phyloP scores from a whole-genome alignment of 2,888 invertebrate genomes.

The Yponomeuta malinellus region DNA sequence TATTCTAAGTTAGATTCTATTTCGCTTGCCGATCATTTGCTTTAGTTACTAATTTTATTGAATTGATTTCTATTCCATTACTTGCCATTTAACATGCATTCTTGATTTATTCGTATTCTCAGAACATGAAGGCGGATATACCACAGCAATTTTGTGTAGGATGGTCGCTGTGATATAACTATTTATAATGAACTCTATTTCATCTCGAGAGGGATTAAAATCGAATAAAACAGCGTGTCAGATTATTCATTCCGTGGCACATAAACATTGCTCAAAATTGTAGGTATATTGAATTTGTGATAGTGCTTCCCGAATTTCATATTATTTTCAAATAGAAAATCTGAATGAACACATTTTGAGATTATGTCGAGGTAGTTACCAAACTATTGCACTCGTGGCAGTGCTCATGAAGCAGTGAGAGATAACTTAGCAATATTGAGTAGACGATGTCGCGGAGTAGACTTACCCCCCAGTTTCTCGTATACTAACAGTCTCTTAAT shows the following conservation, averaged over 20 bases:
- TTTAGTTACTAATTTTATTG: slow-evolving; percentile 25
- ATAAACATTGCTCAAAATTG: slow-evolving; percentile 11
- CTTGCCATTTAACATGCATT: slow-evolving; percentile 58
- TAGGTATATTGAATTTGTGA: neutral
- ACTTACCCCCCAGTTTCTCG: too few relatives aligned
- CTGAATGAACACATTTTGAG: neutral
- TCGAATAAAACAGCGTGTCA: neutral
- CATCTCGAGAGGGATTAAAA: neutral
- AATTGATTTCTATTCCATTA: slow-evolving; percentile 25
- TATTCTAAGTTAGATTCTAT: slow-evolving; percentile 45
- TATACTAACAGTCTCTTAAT: too few relatives aligned
- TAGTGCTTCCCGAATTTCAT: neutral
- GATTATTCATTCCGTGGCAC: neutral
- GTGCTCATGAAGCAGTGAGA: neutral
- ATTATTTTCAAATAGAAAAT: neutral
- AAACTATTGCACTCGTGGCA: neutral
- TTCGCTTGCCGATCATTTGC: slow-evolving; percentile 56
- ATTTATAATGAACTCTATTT: neutral
- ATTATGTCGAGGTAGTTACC: slow-evolving; percentile 1
- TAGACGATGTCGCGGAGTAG: neutral
- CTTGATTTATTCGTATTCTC: slow-evolving; percentile 4
- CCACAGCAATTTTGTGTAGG: neutral
- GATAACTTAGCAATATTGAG: neutral
- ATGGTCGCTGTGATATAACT: neutral
- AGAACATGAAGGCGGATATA: neutral